Percentiles rank a stretch among this genome's conserved stretches.
Evolutionary conservation across 2,797 vertebrate genomes (phyloP).

Genomic region (Eulemur albifrons): DNA sequence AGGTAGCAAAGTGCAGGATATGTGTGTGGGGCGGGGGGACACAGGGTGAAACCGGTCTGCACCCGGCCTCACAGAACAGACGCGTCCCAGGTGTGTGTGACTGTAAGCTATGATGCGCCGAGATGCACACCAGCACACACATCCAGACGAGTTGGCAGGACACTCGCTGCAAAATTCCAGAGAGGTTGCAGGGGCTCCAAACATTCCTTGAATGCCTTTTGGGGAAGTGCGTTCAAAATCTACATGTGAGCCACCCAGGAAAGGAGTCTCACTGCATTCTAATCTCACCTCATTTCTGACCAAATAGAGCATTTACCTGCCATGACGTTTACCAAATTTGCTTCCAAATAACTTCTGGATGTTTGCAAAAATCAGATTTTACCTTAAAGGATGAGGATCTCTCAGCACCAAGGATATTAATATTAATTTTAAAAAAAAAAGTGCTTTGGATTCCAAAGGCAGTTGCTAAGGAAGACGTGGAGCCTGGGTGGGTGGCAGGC

Average conservation of each 20-base stretch:
- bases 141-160: not conserved
- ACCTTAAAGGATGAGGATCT: constrained; percentile 23
- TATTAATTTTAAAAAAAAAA: not conserved
- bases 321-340: not conserved
- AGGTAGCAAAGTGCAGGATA: not conserved
- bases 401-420: not conserved
- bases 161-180: not conserved
- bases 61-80: not conserved
- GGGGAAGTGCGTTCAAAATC: not conserved
- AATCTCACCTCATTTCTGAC: not conserved
- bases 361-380: constrained; percentile 29
- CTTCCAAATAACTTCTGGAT: not conserved
- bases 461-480: not conserved
- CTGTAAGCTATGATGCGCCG: accelerated
- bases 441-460: not conserved
- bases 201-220: not conserved
- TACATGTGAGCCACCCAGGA: not conserved
- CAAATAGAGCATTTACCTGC: not conserved
- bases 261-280: not conserved
- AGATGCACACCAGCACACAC: accelerated
- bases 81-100: accelerated
- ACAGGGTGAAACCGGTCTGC: not conserved
- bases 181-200: not conserved
- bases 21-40: not conserved
- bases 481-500: not conserved